phyloP scores from a whole-genome alignment of 1,140 invertebrate species.

The Mizuhopecten yessoensis region DNA sequence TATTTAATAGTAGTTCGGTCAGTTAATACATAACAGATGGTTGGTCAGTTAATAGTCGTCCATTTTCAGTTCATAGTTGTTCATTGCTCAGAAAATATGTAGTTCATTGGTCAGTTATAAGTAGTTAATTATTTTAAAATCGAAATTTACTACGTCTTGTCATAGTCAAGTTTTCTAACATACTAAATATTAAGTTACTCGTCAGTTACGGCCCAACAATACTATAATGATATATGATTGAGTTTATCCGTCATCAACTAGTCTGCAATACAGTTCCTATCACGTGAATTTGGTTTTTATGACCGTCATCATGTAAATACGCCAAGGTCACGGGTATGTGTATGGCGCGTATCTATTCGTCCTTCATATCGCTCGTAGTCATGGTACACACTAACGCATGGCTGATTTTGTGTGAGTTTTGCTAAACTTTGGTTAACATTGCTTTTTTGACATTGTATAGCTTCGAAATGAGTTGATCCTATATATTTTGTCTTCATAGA shows the following conservation, averaged over 20 bases:
- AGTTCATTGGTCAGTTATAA: no score
- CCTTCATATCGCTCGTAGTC: not conserved
- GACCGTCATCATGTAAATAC: no score
- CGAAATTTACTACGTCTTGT: no score
- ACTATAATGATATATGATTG: not conserved
- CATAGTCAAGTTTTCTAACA: not conserved
- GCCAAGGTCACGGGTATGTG: no score
- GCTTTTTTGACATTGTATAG: not conserved
- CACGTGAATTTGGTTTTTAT: not conserved
- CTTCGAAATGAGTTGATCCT: not conserved
- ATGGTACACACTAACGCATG: not conserved
- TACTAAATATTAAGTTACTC: not conserved
- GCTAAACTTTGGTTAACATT: conserved; percentile 9
- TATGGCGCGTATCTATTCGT: not conserved
- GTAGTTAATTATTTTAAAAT: no score
- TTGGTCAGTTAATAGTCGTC: no score
- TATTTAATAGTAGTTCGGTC: no score
- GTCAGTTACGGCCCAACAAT: not conserved
- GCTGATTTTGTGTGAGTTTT: not conserved
- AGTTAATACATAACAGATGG: no score
- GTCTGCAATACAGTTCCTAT: not conserved
- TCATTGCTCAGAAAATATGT: no score
- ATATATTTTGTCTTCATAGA: not conserved
- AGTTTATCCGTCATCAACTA: not conserved
- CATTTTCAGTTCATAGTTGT: no score